Base-by-base conservation (phyloP, 2,888 invertebrate species). In the Tridacna gigas region DNA sequence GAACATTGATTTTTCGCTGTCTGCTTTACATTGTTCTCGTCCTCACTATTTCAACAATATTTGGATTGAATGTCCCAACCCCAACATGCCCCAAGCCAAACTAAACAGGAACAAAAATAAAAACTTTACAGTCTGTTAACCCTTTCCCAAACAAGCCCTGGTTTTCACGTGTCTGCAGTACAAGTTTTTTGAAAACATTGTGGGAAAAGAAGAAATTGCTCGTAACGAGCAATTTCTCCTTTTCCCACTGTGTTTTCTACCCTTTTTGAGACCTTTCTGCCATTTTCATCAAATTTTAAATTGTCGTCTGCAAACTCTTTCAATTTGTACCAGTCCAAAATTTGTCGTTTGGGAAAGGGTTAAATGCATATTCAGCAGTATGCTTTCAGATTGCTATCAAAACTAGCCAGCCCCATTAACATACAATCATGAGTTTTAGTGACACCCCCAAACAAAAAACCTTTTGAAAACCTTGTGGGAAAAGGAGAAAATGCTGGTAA, bases 401-500 rank as follows among this genome's bases (percentile, higher is more conserved):
- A n/a, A n/a, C n/a, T n/a, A n/a, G 37, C 37, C 7, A 4, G 7
- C 2, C 37, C 37, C 37, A 37, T 37, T 37, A 37, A 2, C 37
- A 37, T 7, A 37, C 37, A 37, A 37, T 37, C 37, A 2, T 7
- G 2, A 37, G 3, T 37, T 37, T 37, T 37, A n/a, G n/a, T n/a
- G 37, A 37, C 37, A 7, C 37, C 37, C 37, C 37, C 7, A 7
- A 37, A 7, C 2, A 37, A 37, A 7, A 37, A 37, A 7, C 37
- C 37, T 37, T 37, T 65, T 7, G 65, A 25, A 65, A n/a, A 65
- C 25, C 1, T 65, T 65, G 65, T 25, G 25, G 65, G 65, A 65
- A 65, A 65, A 65, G 65, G 65, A 65, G 65, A 65, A 25, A 65
- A 22, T 65, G 65, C n/a, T 65, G 22, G 65, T 25, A 7, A 65